phyloP scores from a whole-genome alignment of 2,888 invertebrate species.

The Apodemia duryi region DNA sequence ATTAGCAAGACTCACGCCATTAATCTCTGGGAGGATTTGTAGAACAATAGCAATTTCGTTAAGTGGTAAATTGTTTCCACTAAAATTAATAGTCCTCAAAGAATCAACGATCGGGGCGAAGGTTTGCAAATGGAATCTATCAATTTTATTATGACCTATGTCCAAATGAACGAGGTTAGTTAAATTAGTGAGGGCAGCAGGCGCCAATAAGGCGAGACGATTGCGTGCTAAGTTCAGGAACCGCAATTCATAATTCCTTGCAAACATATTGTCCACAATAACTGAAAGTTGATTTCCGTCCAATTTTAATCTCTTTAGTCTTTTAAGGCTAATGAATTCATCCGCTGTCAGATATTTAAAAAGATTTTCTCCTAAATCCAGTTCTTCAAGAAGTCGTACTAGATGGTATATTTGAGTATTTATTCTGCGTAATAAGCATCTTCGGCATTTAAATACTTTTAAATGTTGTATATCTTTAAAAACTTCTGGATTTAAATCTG shows the following conservation, averaged over 20 bases:
- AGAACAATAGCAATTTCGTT: conserved; percentile 78
- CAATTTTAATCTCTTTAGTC: conserved; percentile 81
- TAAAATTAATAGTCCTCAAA: conserved; percentile 82
- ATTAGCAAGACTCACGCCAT: conserved; percentile 79
- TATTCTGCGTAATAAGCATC: conserved; percentile 85
- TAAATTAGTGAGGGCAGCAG: conserved; percentile 86
- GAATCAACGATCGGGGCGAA: conserved; percentile 81
- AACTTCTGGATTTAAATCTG: conserved; percentile 87
- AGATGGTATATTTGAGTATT: conserved; percentile 90
- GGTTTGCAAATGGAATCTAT: conserved; percentile 81
- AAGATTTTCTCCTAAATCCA: conserved; percentile 88
- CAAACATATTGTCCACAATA: conserved; percentile 85
- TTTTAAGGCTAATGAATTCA: conserved; percentile 84
- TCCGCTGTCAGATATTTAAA: conserved; percentile 87
- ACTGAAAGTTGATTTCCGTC: conserved; percentile 89
- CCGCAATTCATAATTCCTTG: conserved; percentile 74
- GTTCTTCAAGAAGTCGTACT: conserved; percentile 83
- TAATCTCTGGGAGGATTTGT: conserved; percentile 78
- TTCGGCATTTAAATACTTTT: conserved; percentile 84
- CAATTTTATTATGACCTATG: conserved; percentile 87
- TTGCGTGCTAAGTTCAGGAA: conserved; percentile 83
- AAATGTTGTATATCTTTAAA: conserved; percentile 88
- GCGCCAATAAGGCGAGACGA: conserved; percentile 85
- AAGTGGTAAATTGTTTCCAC: conserved; percentile 82
- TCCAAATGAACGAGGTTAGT: conserved; percentile 84